Base-by-base conservation (phyloP, 2,888 invertebrate species). In the Matsumyia berberina region DNA sequence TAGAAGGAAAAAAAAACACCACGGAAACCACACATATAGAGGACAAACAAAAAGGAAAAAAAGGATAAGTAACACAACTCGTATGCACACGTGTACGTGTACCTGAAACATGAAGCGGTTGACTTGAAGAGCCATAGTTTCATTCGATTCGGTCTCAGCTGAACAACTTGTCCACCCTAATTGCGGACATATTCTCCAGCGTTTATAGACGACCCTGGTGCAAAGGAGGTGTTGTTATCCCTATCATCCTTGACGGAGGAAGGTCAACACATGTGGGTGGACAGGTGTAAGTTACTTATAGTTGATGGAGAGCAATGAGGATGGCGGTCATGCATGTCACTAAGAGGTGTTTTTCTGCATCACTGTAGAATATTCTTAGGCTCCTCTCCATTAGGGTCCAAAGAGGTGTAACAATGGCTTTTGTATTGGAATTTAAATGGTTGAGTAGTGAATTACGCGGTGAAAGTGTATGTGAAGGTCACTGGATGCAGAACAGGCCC, bases 361-460 rank as follows among this genome's bases (percentile, higher is more conserved):
- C 33, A 62, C 9, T 44, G 46, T 37, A 17, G 35, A 73, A 44
- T 55, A 49, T 74, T 49, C 46, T 42, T 39, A 37, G 37, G 42
- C 66, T 42, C 57, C 74, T 57, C 73, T 64, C 76, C 49, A 76
- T 76, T 76, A 67, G 67, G 31, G 67, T 58, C 19, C 67, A 37
- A 66, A 76, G 37, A 67, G 58, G 33, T 49, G 55, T 29, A 37
- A 55, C 74, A 74, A 66, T 49, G 17, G 31, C 55, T 44, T n/a
- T 66, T 76, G 66, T 66, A 11, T 57, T 17, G 9, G 31, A 49
- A 51, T 49, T 58, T 51, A 0, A 39, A 49, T 49, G 57, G 66
- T 64, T 70, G 35, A 57, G 24, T 29, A 12, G 42, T 35, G 44
- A 9, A 29, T 51, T 58, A 37, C 17, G 6, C 6, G n/a, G n/a